phyloP scores from a whole-genome alignment of 2,797 vertebrate species.

The Gadopsis marmoratus region DNA sequence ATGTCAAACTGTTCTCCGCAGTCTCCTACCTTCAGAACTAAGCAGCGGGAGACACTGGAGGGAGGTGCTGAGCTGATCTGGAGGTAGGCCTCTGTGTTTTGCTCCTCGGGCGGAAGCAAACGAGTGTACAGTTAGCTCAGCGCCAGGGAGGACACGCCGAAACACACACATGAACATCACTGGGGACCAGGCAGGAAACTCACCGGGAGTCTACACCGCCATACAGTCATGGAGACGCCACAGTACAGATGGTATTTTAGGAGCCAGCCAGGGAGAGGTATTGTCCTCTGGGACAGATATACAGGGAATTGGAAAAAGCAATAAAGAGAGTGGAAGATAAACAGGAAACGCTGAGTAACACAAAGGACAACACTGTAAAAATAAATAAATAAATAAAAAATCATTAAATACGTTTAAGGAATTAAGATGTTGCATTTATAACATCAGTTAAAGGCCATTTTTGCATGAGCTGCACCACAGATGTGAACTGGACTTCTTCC shows the following conservation, averaged over 20 bases:
- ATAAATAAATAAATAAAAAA: background rate
- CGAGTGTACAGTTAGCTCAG: slow-evolving; percentile 44
- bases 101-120: slow-evolving; percentile 43
- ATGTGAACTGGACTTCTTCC: background rate
- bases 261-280: slow-evolving; percentile 65
- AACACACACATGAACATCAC: slow-evolving; percentile 55
- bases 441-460: background rate
- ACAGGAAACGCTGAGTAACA: slow-evolving; percentile 45
- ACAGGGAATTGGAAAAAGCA: slow-evolving; percentile 44
- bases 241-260: slow-evolving; percentile 79
- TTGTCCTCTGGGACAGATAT: slow-evolving; percentile 64
- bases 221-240: slow-evolving; percentile 82
- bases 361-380: background rate
- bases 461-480: background rate
- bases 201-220: slow-evolving; percentile 68
- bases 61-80: slow-evolving; percentile 20
- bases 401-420: background rate
- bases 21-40: slow-evolving; percentile 4
- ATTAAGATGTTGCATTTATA: background rate
- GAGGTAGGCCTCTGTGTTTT: slow-evolving; percentile 32
- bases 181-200: slow-evolving; percentile 63
- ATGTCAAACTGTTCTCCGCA: slow-evolving; percentile 26
- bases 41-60: slow-evolving; percentile 36
- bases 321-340: slow-evolving; percentile 51
- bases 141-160: slow-evolving; percentile 62